Base-by-base conservation (phyloP, 1,140 invertebrate genomes). In the Kradibia gibbosae region DNA sequence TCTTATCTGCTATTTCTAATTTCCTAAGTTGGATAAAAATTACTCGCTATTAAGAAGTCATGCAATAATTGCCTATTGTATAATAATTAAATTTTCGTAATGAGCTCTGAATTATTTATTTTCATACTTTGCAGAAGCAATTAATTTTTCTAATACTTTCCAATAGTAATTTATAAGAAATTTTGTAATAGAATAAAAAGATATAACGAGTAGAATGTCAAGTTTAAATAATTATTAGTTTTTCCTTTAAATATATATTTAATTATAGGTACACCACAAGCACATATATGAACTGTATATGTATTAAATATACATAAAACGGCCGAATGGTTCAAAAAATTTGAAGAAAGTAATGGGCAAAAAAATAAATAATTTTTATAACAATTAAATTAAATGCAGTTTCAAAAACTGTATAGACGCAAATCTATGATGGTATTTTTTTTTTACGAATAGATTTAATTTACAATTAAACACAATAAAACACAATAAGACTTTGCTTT, bases 381-480 rank as follows among this genome's bases (percentile, higher is more conserved):
- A 31, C 39, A 76, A 62, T 42, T 17, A 76, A 60, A 25, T 65
- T 31, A 76, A 76, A 65, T 76, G n/a, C n/a, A n/a, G n/a, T n/a
- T n/a, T n/a, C 2, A 25, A 62, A 76, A 76, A 65, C 25, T 28
- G 31, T 36, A 48, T 25, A 31, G 25, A 76, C 34, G 39, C 39
- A 48, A 48, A 48, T 71, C 25, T 28, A 42, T 22, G 36, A 13
- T 15, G 20, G 65, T 45, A 17, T 78, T 70, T 78, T 67, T 39
- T 25, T 71, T 57, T 67, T 22, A 74, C 20, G 39, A 80, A 53
- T 74, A 45, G 25, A 36, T 50, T 36, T n/a, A 31, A 81, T 76
- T 81, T 50, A 57, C 72, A 81, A 76, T 81, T 81, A 62, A 81
- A 76, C 71, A 76, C 72, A 81, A 81, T 71, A 70, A 50, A 45